Percentiles rank a stretch among this genome's conserved stretches.
phyloP scores from a whole-genome alignment of 2,797 vertebrate genomes.

The Hydrocynus forskahlii region DNA sequence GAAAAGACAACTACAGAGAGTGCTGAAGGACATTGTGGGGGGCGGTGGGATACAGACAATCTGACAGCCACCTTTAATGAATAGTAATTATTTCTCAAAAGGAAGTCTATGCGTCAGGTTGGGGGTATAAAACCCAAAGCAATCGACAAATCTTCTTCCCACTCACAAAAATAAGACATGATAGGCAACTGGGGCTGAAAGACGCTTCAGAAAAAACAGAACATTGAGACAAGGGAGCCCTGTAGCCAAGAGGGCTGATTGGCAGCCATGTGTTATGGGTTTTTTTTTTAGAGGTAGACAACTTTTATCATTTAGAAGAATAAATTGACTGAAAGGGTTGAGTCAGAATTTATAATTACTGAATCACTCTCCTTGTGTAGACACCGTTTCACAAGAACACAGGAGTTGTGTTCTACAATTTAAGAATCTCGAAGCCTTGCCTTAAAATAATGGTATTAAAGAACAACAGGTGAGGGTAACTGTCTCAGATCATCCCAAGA shows the following conservation, averaged over 20 bases:
- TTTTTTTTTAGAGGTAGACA: not conserved
- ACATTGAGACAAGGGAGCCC: constrained; percentile 32
- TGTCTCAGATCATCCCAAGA: constrained; percentile 19
- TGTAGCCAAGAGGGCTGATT: constrained; percentile 6
- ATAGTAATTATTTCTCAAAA: constrained; percentile 61
- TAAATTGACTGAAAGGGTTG: not conserved
- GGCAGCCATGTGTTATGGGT: constrained; percentile 9
- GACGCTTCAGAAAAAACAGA: not conserved
- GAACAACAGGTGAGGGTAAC: not conserved
- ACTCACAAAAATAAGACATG: constrained; percentile 32
- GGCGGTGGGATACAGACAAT: constrained; percentile 39
- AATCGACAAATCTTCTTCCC: constrained; percentile 32
- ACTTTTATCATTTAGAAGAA: constrained; percentile 14
- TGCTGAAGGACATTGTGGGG: constrained; percentile 72
- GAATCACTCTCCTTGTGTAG: not conserved
- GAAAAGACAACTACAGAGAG: constrained; percentile 71
- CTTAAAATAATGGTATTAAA: constrained; percentile 11
- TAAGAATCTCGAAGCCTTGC: not conserved
- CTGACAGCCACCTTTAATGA: constrained; percentile 63
- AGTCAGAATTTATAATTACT: not conserved
- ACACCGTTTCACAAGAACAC: not conserved
- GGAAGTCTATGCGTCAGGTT: constrained; percentile 32
- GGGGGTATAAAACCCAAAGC: constrained; percentile 23
- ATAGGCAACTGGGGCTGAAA: not conserved
- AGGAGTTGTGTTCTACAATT: not conserved